Base-by-base conservation (phyloP, 1,140 invertebrate species). In the Drosophila sproati region DNA sequence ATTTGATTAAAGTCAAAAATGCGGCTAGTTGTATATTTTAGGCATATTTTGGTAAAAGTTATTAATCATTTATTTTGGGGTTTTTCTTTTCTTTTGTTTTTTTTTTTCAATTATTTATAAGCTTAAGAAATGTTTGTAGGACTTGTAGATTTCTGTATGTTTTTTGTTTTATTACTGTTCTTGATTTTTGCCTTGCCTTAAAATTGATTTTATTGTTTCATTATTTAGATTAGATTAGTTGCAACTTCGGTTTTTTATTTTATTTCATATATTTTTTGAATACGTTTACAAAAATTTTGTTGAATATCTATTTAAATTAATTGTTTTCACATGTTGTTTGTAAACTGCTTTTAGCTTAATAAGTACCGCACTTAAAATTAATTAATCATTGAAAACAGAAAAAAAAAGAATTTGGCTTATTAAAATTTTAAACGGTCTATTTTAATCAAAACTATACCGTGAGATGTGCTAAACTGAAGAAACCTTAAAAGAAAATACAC, bases 301-400 rank as follows among this genome's bases (percentile, higher is more conserved):
- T 43, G 28, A 45, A 57, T 31, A 7, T 8, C 37, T 39, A 41
- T 52, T 52, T 43, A 34, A 59, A 43, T 12, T 34, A 57, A 57
- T 34, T 47, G 47, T 45, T 43, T 31, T 47, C n/a, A 28, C 20
- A 12, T 29, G n/a, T 32, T 43, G 5, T 43, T 57, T 57, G n/a
- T 48, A 48, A 48, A 60, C 35, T 12, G 56, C 56, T 34, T 69
- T 63, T 48, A 45, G 51, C 67, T 75, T 69, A 54, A 54, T 54
- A 75, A 75, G 73, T 75, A 75, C 73, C 71, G 52, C 68, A 75
- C 73, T 75, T 75, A 71, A 71, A 71, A 75, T 71, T 71, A 75
- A 71, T 63, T 75, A 64, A 75, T 64, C 73, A 75, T 75, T 57
- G 59, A 71, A 75, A 75, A 75, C 60, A 75, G 47, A 47, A 64